Conservation (phyloP, 1,140 invertebrate species). For the Drosophila tropicalis region DNA sequence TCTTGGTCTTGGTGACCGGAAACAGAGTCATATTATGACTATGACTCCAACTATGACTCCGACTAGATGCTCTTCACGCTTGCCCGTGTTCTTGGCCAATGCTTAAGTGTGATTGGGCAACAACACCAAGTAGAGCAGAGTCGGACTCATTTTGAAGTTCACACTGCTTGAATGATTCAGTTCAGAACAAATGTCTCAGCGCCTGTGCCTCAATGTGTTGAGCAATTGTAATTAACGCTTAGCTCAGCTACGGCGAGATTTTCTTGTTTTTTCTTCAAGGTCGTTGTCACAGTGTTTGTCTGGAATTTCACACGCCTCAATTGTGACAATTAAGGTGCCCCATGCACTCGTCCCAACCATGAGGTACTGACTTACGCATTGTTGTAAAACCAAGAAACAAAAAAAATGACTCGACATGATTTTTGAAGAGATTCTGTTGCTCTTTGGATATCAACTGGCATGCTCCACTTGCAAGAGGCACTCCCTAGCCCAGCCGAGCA, state of each 20-base stretch:
- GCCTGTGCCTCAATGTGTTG: slow-evolving; percentile 39
- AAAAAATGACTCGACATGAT: slow-evolving; percentile 67
- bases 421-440: slow-evolving; percentile 47
- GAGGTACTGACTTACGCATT: slow-evolving; percentile 40
- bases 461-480: slow-evolving; percentile 48
- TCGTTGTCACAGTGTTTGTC: slow-evolving; percentile 46
- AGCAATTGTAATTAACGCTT: slow-evolving; percentile 62
- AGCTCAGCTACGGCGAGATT: slow-evolving; percentile 30
- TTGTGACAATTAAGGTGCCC: slow-evolving; percentile 76
- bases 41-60: background rate
- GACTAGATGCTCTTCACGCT: slow-evolving; percentile 55
- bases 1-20: slow-evolving; percentile 53
- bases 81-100: slow-evolving; percentile 68
- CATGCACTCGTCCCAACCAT: slow-evolving; percentile 11
- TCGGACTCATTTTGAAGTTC: slow-evolving; percentile 21
- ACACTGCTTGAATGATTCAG: slow-evolving; percentile 45
- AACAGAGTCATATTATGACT: slow-evolving; percentile 65
- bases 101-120: slow-evolving; percentile 57
- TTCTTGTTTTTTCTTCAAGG: slow-evolving; percentile 56
- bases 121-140: slow-evolving; percentile 21
- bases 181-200: slow-evolving; percentile 46
- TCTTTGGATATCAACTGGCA: slow-evolving; percentile 9
- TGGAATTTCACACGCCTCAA: slow-evolving; percentile 74
- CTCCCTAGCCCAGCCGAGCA: slow-evolving; percentile 32
- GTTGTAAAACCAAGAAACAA: slow-evolving; percentile 30